These are phyloP conservation scores for Drosophila stalkeri DNA, from an alignment of 2,888 invertebrate genomes.

Conservation along the genomic window DNA sequence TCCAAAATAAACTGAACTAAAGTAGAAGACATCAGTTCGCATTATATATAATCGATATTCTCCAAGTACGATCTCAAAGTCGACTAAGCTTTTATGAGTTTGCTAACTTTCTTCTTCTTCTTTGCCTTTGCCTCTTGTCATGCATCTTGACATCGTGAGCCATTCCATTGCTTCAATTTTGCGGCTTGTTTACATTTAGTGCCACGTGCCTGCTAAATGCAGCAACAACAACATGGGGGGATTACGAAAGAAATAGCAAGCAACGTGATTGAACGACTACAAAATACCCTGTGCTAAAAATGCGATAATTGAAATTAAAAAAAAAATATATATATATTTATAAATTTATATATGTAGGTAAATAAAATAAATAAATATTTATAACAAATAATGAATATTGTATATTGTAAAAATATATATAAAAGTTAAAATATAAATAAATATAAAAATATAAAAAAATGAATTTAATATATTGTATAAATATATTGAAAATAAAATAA, in stretches of 20 bases:
- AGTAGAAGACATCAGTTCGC: not conserved
- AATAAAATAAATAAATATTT: no score
- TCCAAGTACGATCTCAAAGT: not conserved
- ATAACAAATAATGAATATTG: no score
- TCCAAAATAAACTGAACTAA: not conserved
- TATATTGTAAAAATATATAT: no score
- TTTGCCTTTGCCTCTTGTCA: not conserved
- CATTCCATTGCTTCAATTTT: constrained; percentile 47
- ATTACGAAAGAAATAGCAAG: not conserved
- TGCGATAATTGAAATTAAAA: not conserved
- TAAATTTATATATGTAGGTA: no score
- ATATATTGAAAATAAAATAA: no score
- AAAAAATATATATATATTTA: not conserved
- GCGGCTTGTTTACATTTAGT: constrained; percentile 69
- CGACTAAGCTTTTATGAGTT: not conserved
- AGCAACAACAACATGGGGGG: constrained; percentile 48
- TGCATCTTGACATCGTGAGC: constrained; percentile 4
- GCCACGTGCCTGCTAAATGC: constrained; percentile 69
- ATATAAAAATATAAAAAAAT: no score
- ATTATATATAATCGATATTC: no score
- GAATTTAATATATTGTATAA: no score
- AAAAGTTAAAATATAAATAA: no score
- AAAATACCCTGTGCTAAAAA: constrained; percentile 21
- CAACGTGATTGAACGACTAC: not conserved
- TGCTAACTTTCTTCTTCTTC: not conserved